These are phyloP conservation scores for Athene cunicularia DNA, from an alignment of 2,113 vertebrate genomes.

Conservation along the genomic window DNA sequence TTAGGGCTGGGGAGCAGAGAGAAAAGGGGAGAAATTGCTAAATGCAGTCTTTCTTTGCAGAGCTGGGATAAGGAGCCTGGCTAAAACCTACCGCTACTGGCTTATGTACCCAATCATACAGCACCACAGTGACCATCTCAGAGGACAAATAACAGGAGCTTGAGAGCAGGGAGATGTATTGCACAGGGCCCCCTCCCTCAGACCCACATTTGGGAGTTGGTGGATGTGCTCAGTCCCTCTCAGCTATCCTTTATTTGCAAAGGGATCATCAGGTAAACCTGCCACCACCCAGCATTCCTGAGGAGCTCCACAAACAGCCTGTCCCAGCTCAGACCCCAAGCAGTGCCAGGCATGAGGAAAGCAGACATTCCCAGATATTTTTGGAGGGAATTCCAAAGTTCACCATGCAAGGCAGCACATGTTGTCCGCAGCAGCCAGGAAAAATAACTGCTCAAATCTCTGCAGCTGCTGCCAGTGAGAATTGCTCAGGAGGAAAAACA, in stretches of 20 bases:
- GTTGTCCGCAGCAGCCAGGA: neutral
- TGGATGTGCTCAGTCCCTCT: neutral
- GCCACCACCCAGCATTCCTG: neutral
- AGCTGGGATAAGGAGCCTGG: neutral
- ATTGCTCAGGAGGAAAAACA: neutral
- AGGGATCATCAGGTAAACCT: neutral
- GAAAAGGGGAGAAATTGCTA: neutral
- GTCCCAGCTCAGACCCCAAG: neutral
- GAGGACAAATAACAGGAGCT: neutral
- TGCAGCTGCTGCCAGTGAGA: neutral
- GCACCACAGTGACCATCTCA: fast-evolving
- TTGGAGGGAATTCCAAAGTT: neutral
- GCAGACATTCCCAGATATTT: neutral
- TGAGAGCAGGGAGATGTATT: too few species aligned
- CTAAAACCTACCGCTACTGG: neutral
- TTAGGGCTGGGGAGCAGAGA: neutral
- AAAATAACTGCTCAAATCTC: neutral
- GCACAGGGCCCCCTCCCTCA: neutral
- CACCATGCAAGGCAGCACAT: fast-evolving
- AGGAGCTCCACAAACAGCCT: neutral
- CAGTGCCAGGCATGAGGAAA: neutral
- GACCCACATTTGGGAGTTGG: neutral
- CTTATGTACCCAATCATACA: fast-evolving
- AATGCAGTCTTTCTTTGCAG: neutral
- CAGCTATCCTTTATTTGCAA: neutral